Conservation (phyloP, 64 coral and sea anemone genomes). For the Cladopsammia gracilis region DNA sequence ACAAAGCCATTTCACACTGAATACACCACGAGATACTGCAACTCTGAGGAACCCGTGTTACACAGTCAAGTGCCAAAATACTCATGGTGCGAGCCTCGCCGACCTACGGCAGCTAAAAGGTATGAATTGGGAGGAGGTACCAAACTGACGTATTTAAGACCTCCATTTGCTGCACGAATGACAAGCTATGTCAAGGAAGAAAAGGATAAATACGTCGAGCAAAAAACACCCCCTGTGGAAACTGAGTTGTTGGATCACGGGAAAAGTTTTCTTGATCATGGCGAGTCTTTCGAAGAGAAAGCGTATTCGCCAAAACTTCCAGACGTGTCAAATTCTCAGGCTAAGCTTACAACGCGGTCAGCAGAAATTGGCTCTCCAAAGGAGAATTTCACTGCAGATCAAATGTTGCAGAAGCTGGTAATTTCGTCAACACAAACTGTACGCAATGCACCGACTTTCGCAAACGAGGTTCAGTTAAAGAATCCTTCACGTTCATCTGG, state of each 20-base stretch:
- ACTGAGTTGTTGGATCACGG: not conserved
- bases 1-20: conserved; percentile 60
- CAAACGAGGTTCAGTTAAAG: not conserved
- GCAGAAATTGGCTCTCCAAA: not conserved
- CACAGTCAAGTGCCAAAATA: conserved; percentile 61
- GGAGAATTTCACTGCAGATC: not conserved
- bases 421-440: not conserved
- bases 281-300: not conserved
- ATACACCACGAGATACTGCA: conserved; percentile 66
- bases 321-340: not conserved
- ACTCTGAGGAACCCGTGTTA: conserved; percentile 14
- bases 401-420: not conserved
- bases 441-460: not conserved
- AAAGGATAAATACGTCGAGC: not conserved
- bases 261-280: not conserved
- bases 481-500: not conserved
- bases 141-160: conserved; percentile 39
- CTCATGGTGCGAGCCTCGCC: conserved; percentile 45
- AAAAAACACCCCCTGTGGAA: not conserved
- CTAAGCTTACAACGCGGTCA: not conserved
- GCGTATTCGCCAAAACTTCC: not conserved
- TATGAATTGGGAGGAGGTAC: not conserved
- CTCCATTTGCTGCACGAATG: conserved; percentile 63
- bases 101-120: not conserved
- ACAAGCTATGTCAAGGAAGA: conserved; percentile 22